Base-by-base conservation (phyloP, 2,797 vertebrate genomes). In the Neostethus bicornis region DNA sequence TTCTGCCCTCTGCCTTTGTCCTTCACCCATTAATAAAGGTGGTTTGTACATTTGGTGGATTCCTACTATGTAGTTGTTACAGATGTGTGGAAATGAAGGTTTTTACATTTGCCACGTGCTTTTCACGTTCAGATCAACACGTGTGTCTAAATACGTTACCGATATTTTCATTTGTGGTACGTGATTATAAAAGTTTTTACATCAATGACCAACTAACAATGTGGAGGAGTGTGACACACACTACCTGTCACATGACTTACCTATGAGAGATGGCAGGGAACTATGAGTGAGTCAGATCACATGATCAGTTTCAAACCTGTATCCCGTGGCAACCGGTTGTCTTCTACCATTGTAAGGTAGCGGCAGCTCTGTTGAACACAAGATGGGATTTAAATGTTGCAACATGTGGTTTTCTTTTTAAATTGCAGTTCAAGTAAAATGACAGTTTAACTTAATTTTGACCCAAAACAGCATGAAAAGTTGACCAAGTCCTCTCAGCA, bases 11-110 rank as follows among this genome's bases (percentile, higher is more conserved):
- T 72, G 74, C 80, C 73, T 84, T 85, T 77, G 67, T 85, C 79
- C 78, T 83, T 73, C 75, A 77, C 62, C 75, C 75, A 82, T 84
- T 80, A 78, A 78, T 81, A 81, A 83, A 81, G 76, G 64, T 82
- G 76, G 82, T 85, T 81, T 81, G 63, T 68, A 73, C 70, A 75
- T 79, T 76, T 73, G 73, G 75, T 73, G 74, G 77, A 85, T 80
- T 59, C 74, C 52, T 3, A n/a, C 63, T 73, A 79, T 66, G 31
- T 76, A 69, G 65, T 61, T 31, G 43, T 51, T 60, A 56, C 3
- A 50, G 59, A 76, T 75, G 64, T 79, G 79, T 81, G 79, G 82
- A 75, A 51, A 77, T 13, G 56, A 58, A 65, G 73, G 72, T 50
- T 47, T 17, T 73, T 53, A 48, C 46, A 64, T 60, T 49, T 59